These are phyloP conservation scores for Thecocarcelia acutangulata DNA, from an alignment of 2,888 invertebrate species.

Conservation along the genomic window DNA sequence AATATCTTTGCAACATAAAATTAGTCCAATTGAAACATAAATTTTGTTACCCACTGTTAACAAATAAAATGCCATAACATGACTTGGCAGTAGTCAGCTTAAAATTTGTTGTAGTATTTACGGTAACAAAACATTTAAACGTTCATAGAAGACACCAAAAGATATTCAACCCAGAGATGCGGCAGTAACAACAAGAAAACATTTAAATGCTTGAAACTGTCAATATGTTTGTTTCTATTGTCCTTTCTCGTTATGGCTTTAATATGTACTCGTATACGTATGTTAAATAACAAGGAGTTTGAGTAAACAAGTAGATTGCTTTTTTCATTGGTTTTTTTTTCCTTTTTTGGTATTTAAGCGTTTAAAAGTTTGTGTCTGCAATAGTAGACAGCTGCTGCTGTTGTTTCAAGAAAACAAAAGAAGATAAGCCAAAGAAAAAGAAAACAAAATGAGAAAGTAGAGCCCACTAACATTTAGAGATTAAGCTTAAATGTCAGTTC, in stretches of 20 bases:
- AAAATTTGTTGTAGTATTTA: constrained; percentile 43
- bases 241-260: constrained; percentile 45
- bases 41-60: constrained; percentile 31
- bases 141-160: constrained; percentile 24
- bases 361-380: constrained; percentile 22
- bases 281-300: not conserved
- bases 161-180: constrained; percentile 5
- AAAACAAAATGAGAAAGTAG: constrained; percentile 30
- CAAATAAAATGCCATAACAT: constrained; percentile 28
- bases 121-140: constrained; percentile 39
- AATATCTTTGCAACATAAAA: no score
- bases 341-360: constrained; percentile 10
- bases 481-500: constrained; percentile 62
- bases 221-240: constrained; percentile 57
- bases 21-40: no score
- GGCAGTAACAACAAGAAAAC: constrained; percentile 14
- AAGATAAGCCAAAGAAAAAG: not conserved
- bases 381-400: constrained; percentile 64
- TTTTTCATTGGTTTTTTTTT: not conserved
- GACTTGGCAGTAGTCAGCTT: constrained; percentile 21
- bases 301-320: not conserved
- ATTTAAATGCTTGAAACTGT: constrained; percentile 45
- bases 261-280: not conserved
- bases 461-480: constrained; percentile 56
- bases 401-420: constrained; percentile 47